A percentile compares a stretch with the other conserved stretches of the same genome.
phyloP scores from a whole-genome alignment of 1,140 invertebrate species.

The Oncopodura yosiiana region DNA sequence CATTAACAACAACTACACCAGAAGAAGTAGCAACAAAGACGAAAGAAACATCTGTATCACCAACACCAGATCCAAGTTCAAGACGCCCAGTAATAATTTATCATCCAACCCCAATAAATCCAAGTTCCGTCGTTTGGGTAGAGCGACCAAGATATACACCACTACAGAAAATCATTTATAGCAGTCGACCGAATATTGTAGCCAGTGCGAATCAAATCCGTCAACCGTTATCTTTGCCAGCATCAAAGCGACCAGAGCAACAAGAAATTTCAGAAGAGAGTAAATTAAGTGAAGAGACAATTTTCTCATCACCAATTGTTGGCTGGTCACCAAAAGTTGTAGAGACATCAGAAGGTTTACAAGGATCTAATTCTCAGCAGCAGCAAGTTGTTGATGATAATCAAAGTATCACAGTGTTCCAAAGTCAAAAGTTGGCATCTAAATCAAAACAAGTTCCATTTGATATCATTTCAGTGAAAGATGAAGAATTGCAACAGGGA shows the following conservation, averaged over 20 bases:
- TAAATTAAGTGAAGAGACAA: too few species aligned
- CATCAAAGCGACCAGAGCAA: neutral
- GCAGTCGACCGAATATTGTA: too few species aligned
- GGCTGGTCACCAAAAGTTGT: constrained; percentile 18
- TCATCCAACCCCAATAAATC: constrained; percentile 9
- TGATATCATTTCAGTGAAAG: constrained; percentile 12
- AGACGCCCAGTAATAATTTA: too few species aligned
- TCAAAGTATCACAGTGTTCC: too few species aligned
- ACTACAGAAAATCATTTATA: too few species aligned
- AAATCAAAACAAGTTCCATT: neutral
- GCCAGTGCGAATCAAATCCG: neutral
- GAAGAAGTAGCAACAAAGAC: too few species aligned
- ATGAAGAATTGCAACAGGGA: neutral
- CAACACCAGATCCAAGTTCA: too few species aligned
- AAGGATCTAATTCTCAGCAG: neutral
- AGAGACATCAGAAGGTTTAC: neutral
- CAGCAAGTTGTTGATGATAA: neutral
- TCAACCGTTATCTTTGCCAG: neutral
- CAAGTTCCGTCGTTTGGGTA: constrained; percentile 22
- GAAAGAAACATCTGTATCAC: too few species aligned
- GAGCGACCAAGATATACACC: constrained; percentile 20
- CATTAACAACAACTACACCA: too few species aligned
- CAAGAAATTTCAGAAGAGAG: neutral
- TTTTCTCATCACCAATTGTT: constrained; percentile 12
- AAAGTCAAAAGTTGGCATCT: too few species aligned